These are phyloP conservation scores for Zaprionus inermis DNA, from an alignment of 1,140 invertebrate species.

Conservation along the genomic window DNA sequence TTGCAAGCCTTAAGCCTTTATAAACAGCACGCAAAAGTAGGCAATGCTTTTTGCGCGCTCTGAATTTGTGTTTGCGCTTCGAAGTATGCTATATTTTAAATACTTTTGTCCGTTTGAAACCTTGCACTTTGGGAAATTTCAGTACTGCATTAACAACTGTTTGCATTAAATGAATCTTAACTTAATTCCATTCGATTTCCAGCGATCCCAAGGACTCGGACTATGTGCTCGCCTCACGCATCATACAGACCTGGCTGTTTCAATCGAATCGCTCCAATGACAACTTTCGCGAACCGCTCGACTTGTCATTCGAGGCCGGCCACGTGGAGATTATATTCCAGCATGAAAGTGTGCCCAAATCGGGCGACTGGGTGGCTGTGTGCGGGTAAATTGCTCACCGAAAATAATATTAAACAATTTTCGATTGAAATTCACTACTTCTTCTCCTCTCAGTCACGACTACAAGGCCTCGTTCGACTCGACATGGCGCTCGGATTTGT, in stretches of 20 bases:
- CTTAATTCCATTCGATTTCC: conserved; percentile 34
- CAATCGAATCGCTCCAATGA: conserved; percentile 81
- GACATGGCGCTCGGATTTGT: conserved; percentile 84
- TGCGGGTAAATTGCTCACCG: conserved; percentile 63
- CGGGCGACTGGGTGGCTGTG: conserved; percentile 80
- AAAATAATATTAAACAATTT: not conserved
- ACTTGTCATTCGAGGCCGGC: conserved; percentile 79
- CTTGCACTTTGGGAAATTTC: too few species aligned
- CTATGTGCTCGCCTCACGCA: conserved; percentile 87
- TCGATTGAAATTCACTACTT: not conserved
- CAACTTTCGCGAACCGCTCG: conserved; percentile 73
- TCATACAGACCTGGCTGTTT: conserved; percentile 85
- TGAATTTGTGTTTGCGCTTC: not conserved
- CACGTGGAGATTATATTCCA: conserved; percentile 84
- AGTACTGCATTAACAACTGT: too few species aligned
- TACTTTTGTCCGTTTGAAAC: not conserved
- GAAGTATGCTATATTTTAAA: not conserved
- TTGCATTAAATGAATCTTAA: too few species aligned
- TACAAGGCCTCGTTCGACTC: conserved; percentile 82
- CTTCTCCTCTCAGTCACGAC: conserved; percentile 64
- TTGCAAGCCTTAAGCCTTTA: not conserved
- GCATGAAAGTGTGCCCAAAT: conserved; percentile 79
- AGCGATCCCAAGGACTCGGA: conserved; percentile 88
- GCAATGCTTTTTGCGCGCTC: not conserved
- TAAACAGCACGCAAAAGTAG: not conserved